phyloP scores from a whole-genome alignment of 2,888 invertebrate species.

The Brenthis daphne region DNA sequence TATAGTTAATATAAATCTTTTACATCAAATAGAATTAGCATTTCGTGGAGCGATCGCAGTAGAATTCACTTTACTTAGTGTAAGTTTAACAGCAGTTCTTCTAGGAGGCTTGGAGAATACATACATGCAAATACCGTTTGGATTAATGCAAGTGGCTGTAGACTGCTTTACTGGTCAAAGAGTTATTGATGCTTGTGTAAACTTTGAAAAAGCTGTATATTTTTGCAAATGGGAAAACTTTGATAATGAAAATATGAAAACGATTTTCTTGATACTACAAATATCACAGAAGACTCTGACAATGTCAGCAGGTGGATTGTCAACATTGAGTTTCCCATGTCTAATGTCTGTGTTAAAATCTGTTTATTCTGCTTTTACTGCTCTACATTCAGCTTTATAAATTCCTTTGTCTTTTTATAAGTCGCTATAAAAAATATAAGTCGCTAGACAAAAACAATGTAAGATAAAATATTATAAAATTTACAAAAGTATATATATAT shows the following conservation, averaged over 20 bases:
- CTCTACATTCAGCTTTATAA: slow-evolving; percentile 34
- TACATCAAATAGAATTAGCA: slow-evolving; percentile 47
- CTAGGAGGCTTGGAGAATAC: slow-evolving; percentile 62
- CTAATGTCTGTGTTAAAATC: slow-evolving; percentile 55
- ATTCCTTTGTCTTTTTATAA: not conserved
- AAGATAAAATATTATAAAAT: too few relatives aligned
- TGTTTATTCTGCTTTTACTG: slow-evolving; percentile 62
- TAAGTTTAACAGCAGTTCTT: slow-evolving; percentile 55
- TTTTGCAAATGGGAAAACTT: slow-evolving; percentile 64
- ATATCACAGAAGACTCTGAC: slow-evolving; percentile 56
- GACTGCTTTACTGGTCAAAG: slow-evolving; percentile 61
- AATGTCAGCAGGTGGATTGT: slow-evolving; percentile 61
- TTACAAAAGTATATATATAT: too few relatives aligned
- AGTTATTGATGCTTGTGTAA: slow-evolving; percentile 54
- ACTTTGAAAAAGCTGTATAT: slow-evolving; percentile 56
- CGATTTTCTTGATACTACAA: slow-evolving; percentile 48
- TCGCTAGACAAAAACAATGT: too few relatives aligned
- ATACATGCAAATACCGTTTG: slow-evolving; percentile 53
- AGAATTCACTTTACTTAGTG: slow-evolving; percentile 51
- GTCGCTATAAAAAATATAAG: too few relatives aligned
- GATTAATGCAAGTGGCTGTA: slow-evolving; percentile 54
- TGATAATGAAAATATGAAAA: slow-evolving; percentile 53
- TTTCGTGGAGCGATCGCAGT: slow-evolving; percentile 52
- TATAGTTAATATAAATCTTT: slow-evolving; percentile 46
- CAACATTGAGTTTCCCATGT: slow-evolving; percentile 51